These are phyloP conservation scores for Bombyx huttoni DNA, from an alignment of 2,888 invertebrate genomes.

Conservation along the genomic window DNA sequence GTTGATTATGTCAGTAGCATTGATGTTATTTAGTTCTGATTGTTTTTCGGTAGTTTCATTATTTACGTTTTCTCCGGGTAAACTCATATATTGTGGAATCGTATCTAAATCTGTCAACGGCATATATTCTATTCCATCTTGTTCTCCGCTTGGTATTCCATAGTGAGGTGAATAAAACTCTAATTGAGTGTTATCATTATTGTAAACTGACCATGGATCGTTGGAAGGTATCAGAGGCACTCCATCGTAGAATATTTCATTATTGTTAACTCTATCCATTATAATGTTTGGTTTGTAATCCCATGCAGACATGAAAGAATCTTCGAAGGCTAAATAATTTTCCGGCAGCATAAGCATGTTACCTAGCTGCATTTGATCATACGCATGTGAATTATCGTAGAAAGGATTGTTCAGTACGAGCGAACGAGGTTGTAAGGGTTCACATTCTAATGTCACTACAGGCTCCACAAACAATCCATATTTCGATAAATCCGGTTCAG, in stretches of 20 bases:
- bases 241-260: slow-evolving; percentile 49
- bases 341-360: slow-evolving; percentile 56
- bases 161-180: slow-evolving; percentile 52
- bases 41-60: slow-evolving; percentile 23
- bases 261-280: slow-evolving; percentile 33
- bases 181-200: slow-evolving; percentile 40
- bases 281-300: slow-evolving; percentile 51
- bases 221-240: slow-evolving; percentile 50
- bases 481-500: slow-evolving; percentile 62
- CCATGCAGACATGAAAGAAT: slow-evolving; percentile 63
- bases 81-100: slow-evolving; percentile 57
- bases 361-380: slow-evolving; percentile 38
- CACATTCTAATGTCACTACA: slow-evolving; percentile 46
- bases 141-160: slow-evolving; percentile 35
- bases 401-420: slow-evolving; percentile 66
- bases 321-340: slow-evolving; percentile 67
- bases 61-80: slow-evolving; percentile 44
- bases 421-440: slow-evolving; percentile 40
- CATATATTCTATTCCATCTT: slow-evolving; percentile 47
- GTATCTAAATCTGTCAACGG: slow-evolving; percentile 59
- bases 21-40: slow-evolving; percentile 15
- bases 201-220: slow-evolving; percentile 60
- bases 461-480: slow-evolving; percentile 53
- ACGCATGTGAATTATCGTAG: slow-evolving; percentile 57
- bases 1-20: slow-evolving; percentile 17